Conservation (phyloP, 2,888 invertebrate genomes). For the Mantis religiosa region DNA sequence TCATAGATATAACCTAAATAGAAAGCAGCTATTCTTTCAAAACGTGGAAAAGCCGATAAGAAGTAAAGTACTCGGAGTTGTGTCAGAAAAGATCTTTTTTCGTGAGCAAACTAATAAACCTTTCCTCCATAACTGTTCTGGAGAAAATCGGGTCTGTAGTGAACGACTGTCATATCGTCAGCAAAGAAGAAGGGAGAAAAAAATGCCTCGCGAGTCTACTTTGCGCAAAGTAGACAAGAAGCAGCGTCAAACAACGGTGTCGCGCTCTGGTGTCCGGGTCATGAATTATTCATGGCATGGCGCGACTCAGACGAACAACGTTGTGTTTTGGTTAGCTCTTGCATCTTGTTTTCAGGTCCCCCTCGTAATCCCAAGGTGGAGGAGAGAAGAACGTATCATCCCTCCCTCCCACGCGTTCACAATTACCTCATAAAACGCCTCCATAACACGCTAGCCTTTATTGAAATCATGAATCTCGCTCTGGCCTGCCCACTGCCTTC, state of each 20-base stretch:
- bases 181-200: not conserved
- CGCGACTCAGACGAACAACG: not conserved
- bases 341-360: conserved; percentile 3
- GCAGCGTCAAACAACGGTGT: not conserved
- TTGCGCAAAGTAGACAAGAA: not conserved
- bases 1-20: no score
- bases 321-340: not conserved
- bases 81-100: not conserved
- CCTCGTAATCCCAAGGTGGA: not conserved
- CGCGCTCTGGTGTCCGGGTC: not conserved
- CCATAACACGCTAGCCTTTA: not conserved
- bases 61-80: no score
- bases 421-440: conserved; percentile 16
- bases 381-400: not conserved
- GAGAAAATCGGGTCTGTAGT: not conserved
- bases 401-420: conserved; percentile 1
- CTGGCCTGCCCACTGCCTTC: not conserved
- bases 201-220: not conserved
- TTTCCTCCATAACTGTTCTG: not conserved
- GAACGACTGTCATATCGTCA: not conserved
- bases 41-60: no score
- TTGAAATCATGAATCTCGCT: conserved; percentile 15
- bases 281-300: conserved; percentile 14
- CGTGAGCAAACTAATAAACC: not conserved
- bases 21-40: no score